These are phyloP conservation scores for Lithophane ornitopus DNA, from an alignment of 2,888 invertebrate species.

Conservation along the genomic window DNA sequence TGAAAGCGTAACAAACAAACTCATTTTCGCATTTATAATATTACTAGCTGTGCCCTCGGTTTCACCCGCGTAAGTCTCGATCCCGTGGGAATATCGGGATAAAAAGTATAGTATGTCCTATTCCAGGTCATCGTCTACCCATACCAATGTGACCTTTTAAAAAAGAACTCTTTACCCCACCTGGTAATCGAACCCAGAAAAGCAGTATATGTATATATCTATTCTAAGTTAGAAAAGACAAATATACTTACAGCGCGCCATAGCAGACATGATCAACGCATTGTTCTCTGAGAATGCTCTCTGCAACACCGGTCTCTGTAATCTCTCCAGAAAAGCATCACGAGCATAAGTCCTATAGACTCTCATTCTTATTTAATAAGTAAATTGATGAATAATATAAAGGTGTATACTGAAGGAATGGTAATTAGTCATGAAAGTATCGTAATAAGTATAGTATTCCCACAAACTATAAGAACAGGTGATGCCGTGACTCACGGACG, in stretches of 20 bases:
- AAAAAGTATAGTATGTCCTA: no score
- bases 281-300: conserved; percentile 95
- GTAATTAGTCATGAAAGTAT: neutral
- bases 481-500: neutral
- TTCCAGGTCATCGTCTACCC: no score
- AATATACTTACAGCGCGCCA: conserved; percentile 91
- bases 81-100: no score
- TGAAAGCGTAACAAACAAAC: no score
- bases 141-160: no score
- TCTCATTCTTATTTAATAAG: conserved; percentile 83
- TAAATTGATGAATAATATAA: conserved; percentile 2
- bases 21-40: no score
- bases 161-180: no score
- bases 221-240: neutral
- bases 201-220: no score
- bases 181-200: no score
- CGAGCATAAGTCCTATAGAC: conserved; percentile 62
- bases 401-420: conserved; percentile 2
- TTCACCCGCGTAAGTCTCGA: no score
- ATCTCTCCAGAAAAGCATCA: conserved; percentile 47
- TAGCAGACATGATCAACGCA: conserved; percentile 93
- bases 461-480: neutral
- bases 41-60: no score
- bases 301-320: conserved; percentile 86
- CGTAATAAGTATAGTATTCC: neutral